Percentiles rank a stretch among this genome's conserved stretches.
phyloP scores from a whole-genome alignment of 1,140 invertebrate genomes.

The Pseudomyrmex flavicornis region DNA sequence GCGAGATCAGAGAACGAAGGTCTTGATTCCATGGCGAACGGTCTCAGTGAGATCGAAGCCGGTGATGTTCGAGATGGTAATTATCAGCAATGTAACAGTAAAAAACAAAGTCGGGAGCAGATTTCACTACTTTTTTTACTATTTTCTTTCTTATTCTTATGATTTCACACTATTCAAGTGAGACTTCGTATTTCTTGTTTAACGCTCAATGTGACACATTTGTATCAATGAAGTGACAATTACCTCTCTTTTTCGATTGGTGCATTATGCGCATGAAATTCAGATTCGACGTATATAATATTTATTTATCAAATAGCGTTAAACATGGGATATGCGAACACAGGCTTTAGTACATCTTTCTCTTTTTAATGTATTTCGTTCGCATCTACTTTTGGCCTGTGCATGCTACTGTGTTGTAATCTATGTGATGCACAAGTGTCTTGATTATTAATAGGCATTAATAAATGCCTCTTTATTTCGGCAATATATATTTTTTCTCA shows the following conservation, averaged over 20 bases:
- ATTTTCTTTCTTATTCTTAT: constrained; percentile 14
- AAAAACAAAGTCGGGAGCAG: background rate
- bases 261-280: background rate
- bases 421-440: constrained; percentile 57
- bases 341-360: constrained; percentile 40
- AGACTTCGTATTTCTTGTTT: constrained; percentile 30
- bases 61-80: constrained; percentile 97
- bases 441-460: constrained; percentile 37
- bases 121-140: background rate
- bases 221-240: no score
- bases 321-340: constrained; percentile 32
- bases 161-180: constrained; percentile 42
- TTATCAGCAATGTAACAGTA: constrained; percentile 30
- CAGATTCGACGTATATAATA: no score
- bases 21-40: constrained; percentile 92
- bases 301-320: background rate
- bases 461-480: constrained; percentile 17
- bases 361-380: constrained; percentile 59
- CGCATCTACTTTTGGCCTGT: constrained; percentile 50
- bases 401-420: constrained; percentile 50
- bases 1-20: constrained; percentile 97
- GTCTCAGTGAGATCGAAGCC: constrained; percentile 96
- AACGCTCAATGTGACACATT: background rate
- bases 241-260: background rate
- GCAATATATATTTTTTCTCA: constrained; percentile 25